Conservation (phyloP, 53 echinoderm and acorn worm species). For the Paelopatides confundens region DNA sequence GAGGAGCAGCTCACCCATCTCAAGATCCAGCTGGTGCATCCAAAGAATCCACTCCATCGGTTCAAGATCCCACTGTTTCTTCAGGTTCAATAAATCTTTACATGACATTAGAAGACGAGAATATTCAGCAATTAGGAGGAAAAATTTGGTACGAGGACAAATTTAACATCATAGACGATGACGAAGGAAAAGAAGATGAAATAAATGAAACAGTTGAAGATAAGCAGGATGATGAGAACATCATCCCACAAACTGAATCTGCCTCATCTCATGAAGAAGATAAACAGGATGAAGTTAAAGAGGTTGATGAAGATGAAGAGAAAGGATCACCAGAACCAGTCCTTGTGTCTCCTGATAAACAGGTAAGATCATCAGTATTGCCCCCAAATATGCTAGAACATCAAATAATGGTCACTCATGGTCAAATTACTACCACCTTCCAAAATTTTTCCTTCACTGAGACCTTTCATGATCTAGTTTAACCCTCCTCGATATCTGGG, state of each 20-base stretch:
- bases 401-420: too few relatives aligned
- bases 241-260: background rate
- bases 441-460: too few relatives aligned
- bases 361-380: too few relatives aligned
- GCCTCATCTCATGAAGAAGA: background rate
- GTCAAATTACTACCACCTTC: too few relatives aligned
- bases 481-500: too few relatives aligned
- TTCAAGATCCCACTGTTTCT: background rate
- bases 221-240: background rate
- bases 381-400: too few relatives aligned
- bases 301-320: background rate
- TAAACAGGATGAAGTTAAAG: too few relatives aligned
- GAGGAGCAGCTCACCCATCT: background rate
- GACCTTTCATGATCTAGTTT: too few relatives aligned
- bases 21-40: background rate
- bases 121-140: background rate
- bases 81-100: constrained; percentile 15
- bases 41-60: background rate
- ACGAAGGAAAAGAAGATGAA: background rate
- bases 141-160: constrained; percentile 30
- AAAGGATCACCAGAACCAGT: background rate
- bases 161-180: background rate
- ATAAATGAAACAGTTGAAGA: background rate
- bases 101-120: background rate
- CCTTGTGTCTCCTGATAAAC: background rate